A percentile compares a stretch with the other conserved stretches of the same genome.
Conservation (phyloP, 1,140 invertebrate genomes). For the Platorchestia sp. region DNA sequence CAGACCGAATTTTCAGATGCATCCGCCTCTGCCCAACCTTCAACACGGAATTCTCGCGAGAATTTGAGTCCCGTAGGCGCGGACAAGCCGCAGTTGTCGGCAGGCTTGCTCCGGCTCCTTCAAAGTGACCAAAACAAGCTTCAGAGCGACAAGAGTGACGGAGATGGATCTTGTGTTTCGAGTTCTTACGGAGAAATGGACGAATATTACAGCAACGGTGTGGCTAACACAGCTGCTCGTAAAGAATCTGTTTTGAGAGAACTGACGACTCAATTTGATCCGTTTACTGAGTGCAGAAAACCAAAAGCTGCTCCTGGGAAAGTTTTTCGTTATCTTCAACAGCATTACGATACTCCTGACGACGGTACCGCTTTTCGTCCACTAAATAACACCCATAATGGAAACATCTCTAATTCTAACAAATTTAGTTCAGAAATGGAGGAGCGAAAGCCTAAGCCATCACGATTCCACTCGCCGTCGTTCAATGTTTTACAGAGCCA, state of each 20-base stretch:
- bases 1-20: conserved; percentile 72
- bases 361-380: conserved; percentile 46
- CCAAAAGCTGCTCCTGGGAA: conserved; percentile 66
- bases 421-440: not conserved
- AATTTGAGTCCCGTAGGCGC: conserved; percentile 38
- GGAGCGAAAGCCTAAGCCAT: conserved; percentile 37
- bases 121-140: conserved; percentile 59
- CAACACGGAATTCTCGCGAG: not conserved
- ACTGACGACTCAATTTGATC: conserved; percentile 65
- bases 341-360: conserved; percentile 61
- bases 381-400: not conserved
- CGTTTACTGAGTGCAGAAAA: conserved; percentile 59
- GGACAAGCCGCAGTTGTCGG: conserved; percentile 20
- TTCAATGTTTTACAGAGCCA: conserved; percentile 64
- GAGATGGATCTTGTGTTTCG: conserved; percentile 56
- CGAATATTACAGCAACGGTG: conserved; percentile 62
- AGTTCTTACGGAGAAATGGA: conserved; percentile 64
- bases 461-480: conserved; percentile 62
- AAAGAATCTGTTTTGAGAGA: conserved; percentile 65
- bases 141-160: conserved; percentile 57
- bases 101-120: conserved; percentile 51
- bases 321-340: conserved; percentile 65
- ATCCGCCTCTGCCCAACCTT: not conserved
- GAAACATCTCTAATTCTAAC: conserved; percentile 30
- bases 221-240: conserved; percentile 56